Evolutionary conservation across 2,888 invertebrate species (phyloP), one percentile per base, ranked within the genome.

Genomic region (Nomada fucata): DNA sequence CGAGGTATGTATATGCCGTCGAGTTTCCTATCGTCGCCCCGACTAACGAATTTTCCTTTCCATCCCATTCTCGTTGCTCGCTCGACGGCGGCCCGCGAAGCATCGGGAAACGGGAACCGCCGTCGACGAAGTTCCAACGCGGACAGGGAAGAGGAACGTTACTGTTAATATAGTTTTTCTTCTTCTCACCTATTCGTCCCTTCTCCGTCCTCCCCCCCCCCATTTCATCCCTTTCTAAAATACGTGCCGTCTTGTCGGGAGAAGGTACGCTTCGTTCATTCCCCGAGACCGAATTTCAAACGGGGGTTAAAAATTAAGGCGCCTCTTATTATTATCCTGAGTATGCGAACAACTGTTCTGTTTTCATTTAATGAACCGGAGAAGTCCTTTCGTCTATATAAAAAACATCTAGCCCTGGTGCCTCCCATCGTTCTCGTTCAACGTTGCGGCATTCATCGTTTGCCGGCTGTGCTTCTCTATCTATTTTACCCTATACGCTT

Each of bases 261-360:
- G 60, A 86, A 74, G 60, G 55, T 67, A 67, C 76, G 2, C 2
- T 26, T 36, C 64, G 52, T 36, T 47, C 26, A 76, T 71, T 77
- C 61, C 63, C 72, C 53, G 61, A 67, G 79, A 82, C 70, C 74
- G 72, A 79, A 69, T 67, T 71, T 29, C 1, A 2, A 9, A 11
- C 7, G 18, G 72, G 18, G 67, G 47, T 71, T 85, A 77, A 79
- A 80, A 77, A 85, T 83, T 85, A 86, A 86, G 85, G 85, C 85
- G 85, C 74, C 79, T 68, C 68, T 85, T 86, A 85, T 83, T 80
- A 70, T 59, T 70, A 70, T 84, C 85, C 85, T 84, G 85, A 85
- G 85, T 85, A 79, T 77, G 65, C 63, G 82, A 83, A 83, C 77
- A 82, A 77, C 82, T 36, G 63, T 71, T 65, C 55, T 61, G 61